Base-by-base conservation (phyloP, 1,140 invertebrate genomes). In the Yoshiicerus persimilis region DNA sequence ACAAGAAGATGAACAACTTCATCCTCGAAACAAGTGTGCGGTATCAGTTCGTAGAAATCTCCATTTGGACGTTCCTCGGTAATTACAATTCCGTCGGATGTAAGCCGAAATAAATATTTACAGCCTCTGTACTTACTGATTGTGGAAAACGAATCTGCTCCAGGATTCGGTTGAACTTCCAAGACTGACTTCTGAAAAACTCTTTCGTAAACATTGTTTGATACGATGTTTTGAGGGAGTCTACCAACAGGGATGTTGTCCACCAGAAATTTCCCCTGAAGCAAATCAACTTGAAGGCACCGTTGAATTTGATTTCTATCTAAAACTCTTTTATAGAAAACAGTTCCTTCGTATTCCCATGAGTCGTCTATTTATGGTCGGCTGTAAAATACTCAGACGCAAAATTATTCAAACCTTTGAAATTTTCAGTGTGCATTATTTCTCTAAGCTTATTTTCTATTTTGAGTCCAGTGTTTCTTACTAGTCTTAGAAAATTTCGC, bases 241-340 rank as follows among this genome's bases (percentile, higher is more conserved):
- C 70, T 27, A 0, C 25, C 16, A 0, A 70, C 84, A 1, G 89
- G 89, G 6, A 13, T 64, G n/a, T 87, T 84, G 36, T 89, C 64
- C 0, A 89, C 89, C 1, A 89, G 66, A 84, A 89, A 89, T 6
- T 27, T 20, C 4, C 89, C 89, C 9, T 13, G 30, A 20, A 88
- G 32, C 8, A 89, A 41, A 41, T 89, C 89, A 32, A 80, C 1
- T 80, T 80, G 75, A 23, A 80, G 1, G 20, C 34, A 36, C 6
- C 75, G 30, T 23, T 36, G 32, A 5, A 36, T 23, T 11, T 80
- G 30, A 23, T 38, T 38, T 23, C 20, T 80, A 11, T 80, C 75
- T 23, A 36, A 23, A 23, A 20, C 38, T 3, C 6, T 16, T 38
- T 80, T 80, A 16, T 34, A 77, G 70, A 77, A 77, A 20, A 77